These are phyloP conservation scores for Pseudopipra pipra DNA, from an alignment of 2,113 vertebrate genomes.

Conservation along the genomic window DNA sequence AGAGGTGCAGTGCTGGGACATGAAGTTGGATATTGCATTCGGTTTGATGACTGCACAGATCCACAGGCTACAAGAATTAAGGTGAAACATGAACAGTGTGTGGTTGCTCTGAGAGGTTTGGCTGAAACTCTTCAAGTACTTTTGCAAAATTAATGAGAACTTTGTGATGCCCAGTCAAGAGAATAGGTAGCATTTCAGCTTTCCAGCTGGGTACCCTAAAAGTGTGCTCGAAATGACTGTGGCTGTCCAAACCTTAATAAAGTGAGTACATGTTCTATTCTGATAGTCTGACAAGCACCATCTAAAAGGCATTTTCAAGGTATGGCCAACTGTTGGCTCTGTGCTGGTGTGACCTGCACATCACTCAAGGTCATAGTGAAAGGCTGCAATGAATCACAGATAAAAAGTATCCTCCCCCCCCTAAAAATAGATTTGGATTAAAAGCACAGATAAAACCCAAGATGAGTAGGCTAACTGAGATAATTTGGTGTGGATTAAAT, in stretches of 20 bases:
- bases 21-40: slow-evolving; percentile 96
- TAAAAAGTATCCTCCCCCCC: not conserved
- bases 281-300: not conserved
- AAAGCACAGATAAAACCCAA: not conserved
- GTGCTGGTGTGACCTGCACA: not conserved
- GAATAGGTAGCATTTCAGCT: not conserved
- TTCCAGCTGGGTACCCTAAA: not conserved
- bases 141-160: not conserved
- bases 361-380: not conserved
- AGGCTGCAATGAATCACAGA: slow-evolving; percentile 7
- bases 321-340: not conserved
- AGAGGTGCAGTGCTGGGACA: slow-evolving; percentile 91
- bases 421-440: slow-evolving; percentile 6
- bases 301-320: not conserved
- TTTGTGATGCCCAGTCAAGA: not conserved
- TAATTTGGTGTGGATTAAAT: not conserved
- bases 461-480: not conserved
- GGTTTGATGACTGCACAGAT: slow-evolving; percentile 95
- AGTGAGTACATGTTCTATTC: accelerated
- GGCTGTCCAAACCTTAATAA: not conserved
- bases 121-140: not conserved
- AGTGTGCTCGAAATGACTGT: not conserved
- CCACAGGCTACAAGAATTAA: slow-evolving; percentile 92
- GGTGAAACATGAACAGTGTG: slow-evolving; percentile 68
- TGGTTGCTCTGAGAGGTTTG: not conserved